A percentile compares a stretch with the other conserved stretches of the same genome.
phyloP scores from a whole-genome alignment of 2,113 vertebrate genomes.

The Lophius piscatorius region DNA sequence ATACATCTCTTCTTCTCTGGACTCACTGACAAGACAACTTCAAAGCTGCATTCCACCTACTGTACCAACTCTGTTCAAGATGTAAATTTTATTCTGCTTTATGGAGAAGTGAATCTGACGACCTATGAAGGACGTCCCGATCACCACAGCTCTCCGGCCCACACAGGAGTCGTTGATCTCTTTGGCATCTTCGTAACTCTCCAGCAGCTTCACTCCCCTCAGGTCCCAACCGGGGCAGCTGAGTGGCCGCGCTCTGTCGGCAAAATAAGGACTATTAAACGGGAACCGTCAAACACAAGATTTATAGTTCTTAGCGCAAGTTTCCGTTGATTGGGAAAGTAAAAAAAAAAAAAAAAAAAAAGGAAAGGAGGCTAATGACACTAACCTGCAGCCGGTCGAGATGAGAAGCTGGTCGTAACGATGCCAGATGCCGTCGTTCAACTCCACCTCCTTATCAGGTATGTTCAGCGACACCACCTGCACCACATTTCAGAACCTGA shows the following conservation, averaged over 20 bases:
- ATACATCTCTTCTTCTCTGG: too few species aligned
- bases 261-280: not conserved
- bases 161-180: slow-evolving; percentile 79
- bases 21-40: too few species aligned
- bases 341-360: too few species aligned
- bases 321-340: too few species aligned
- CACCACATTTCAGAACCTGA: not conserved
- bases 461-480: slow-evolving; percentile 82
- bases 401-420: slow-evolving; percentile 85
- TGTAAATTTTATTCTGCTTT: not conserved
- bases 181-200: slow-evolving; percentile 81
- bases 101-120: not conserved
- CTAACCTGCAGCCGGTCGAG: slow-evolving; percentile 85
- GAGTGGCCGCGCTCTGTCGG: slow-evolving; percentile 77
- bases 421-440: slow-evolving; percentile 78
- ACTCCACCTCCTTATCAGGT: slow-evolving; percentile 68
- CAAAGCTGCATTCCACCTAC: too few species aligned
- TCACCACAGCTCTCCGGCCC: slow-evolving; percentile 75
- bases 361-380: too few species aligned
- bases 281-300: not conserved
- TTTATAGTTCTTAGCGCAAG: not conserved
- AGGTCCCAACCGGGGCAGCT: slow-evolving; percentile 82
- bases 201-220: slow-evolving; percentile 78
- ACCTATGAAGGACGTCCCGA: slow-evolving; percentile 91
- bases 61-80: too few species aligned